Percentiles rank a stretch among this genome's conserved stretches.
Evolutionary conservation across 2,888 invertebrate species (phyloP).

Genomic region (Melinaea marsaeus): DNA sequence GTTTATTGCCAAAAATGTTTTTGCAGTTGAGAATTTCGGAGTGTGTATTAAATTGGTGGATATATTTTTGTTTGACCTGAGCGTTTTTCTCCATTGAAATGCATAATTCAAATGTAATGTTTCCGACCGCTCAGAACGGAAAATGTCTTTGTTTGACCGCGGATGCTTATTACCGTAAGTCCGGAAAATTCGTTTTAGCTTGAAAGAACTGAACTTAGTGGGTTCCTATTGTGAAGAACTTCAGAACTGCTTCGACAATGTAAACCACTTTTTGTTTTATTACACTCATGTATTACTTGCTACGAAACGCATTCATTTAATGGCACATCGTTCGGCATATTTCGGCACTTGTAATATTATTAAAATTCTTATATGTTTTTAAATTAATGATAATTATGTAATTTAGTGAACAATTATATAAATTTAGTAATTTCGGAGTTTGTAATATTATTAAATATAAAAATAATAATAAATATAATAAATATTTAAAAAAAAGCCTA

Average conservation of each 20-base stretch:
- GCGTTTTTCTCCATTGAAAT: too few relatives aligned
- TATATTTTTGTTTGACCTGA: too few relatives aligned
- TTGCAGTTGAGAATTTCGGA: not conserved
- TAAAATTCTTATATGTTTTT: too few relatives aligned
- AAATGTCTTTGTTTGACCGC: constrained; percentile 28
- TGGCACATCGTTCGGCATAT: constrained; percentile 39
- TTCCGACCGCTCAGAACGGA: too few relatives aligned
- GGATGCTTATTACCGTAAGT: constrained; percentile 67
- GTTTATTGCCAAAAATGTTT: constrained; percentile 7
- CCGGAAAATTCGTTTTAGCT: constrained; percentile 61
- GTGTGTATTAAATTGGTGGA: not conserved
- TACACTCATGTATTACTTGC: constrained; percentile 62
- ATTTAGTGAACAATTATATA: too few relatives aligned
- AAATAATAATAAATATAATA: too few relatives aligned
- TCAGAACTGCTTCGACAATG: constrained; percentile 50
- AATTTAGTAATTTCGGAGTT: too few relatives aligned
- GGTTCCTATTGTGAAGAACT: constrained; percentile 48
- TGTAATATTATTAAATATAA: too few relatives aligned
- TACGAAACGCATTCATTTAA: constrained; percentile 61
- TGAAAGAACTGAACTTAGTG: constrained; percentile 67
- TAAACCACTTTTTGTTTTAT: constrained; percentile 67
- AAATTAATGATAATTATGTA: too few relatives aligned
- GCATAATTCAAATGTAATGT: too few relatives aligned
- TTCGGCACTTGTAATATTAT: not conserved
- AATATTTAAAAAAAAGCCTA: constrained; percentile 9